Base-by-base conservation (phyloP, 2,797 vertebrate genomes). In the Pangasius sanitwongsei region DNA sequence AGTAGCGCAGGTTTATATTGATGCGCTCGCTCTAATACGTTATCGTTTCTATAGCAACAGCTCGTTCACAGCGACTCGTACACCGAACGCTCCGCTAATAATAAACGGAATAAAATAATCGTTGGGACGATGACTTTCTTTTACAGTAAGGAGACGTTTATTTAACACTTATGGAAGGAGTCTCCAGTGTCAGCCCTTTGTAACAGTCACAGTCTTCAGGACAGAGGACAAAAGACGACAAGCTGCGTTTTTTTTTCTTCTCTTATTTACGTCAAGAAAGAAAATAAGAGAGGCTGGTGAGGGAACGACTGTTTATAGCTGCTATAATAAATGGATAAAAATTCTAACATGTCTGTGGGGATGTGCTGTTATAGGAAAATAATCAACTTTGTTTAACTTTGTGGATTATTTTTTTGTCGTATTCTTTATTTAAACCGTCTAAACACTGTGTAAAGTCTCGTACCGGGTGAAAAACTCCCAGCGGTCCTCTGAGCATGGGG, bases 381-480 rank as follows among this genome's bases (percentile, higher is more conserved):
- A 25, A 44, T 75, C 23, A 44, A 44, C 41, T n/a, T 28, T 75
- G 16, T 41, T 72, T 41, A 72, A 9, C 16, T 9, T 23, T 74
- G n/a, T 13, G 12, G 31, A 34, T 41, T 41, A 41, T 72, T 72
- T 34, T 23, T 9, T 70, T 70, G 15, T 25, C 4, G 44, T 41
- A 25, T 44, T 75, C 23, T 48, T 48, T 6, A 75, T 1, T 20
- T 70, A 37, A 18, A 34, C n/a, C 0, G 12, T 50, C 0, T 53
- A 4, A n/a, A 53, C 48, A 31, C 13, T 31, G 9, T 37, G 18
- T 59, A 59, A 65, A 83, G 25, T 44, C 25, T n/a, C 18, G 2
- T 93, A 99, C 98, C 44, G 96, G 95, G 86, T 89, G 89, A 93
- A 99, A 99, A 1, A 98, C 50, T 41, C 98, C 98, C 41, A 97